phyloP scores from a whole-genome alignment of 37 sponge, comb jelly and placozoan genomes.

The Ianthella basta region DNA sequence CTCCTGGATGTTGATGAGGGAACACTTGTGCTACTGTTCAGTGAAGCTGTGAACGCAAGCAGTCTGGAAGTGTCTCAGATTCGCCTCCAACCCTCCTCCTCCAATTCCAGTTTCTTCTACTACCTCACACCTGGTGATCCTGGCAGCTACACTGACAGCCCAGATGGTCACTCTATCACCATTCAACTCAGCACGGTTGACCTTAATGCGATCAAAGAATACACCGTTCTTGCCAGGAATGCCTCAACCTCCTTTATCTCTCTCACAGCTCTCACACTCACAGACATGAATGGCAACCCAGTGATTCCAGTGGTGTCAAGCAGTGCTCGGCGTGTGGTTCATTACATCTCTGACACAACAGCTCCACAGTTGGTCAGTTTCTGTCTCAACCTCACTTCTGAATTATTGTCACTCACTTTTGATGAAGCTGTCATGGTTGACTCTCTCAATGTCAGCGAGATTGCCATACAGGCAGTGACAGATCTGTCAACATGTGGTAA shows the following conservation, averaged over 20 bases:
- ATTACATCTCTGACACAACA: constrained; percentile 28
- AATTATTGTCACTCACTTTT: constrained; percentile 50
- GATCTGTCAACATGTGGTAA: background rate
- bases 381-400: constrained; percentile 49
- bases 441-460: background rate
- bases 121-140: background rate
- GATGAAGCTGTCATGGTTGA: constrained; percentile 34
- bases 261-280: constrained; percentile 16
- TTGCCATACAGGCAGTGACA: constrained; percentile 15
- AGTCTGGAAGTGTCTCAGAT: constrained; percentile 62
- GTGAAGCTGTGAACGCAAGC: constrained; percentile 80
- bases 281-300: constrained; percentile 55
- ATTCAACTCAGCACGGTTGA: constrained; percentile 30
- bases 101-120: background rate
- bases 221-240: constrained; percentile 25
- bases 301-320: constrained; percentile 25
- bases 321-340: background rate
- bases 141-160: constrained; percentile 35
- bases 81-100: constrained; percentile 22
- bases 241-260: constrained; percentile 32
- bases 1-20: constrained; percentile 66
- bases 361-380: constrained; percentile 45
- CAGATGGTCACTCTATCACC: constrained; percentile 4
- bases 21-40: constrained; percentile 62
- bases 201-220: constrained; percentile 53